Conservation (phyloP, 2,797 vertebrate genomes). For the Avahi laniger region DNA sequence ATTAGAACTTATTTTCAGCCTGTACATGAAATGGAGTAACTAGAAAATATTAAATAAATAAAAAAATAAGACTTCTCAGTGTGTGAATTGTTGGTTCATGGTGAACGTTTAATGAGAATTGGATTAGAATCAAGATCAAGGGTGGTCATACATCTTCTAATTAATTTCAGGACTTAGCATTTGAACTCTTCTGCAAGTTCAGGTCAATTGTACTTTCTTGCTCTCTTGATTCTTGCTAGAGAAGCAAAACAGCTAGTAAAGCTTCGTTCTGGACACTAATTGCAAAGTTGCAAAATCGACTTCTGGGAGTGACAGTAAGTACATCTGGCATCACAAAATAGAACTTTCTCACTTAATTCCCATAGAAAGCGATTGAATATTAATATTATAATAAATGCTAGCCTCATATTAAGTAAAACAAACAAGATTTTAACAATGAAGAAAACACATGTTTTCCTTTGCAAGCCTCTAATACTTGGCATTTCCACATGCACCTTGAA, state of each 20-base stretch:
- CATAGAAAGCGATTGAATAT: not conserved
- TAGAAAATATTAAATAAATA: not conserved
- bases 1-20: constrained; percentile 36
- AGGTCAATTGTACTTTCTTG: constrained; percentile 57
- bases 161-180: constrained; percentile 70
- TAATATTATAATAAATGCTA: constrained; percentile 19
- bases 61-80: not conserved
- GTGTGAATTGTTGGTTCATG: constrained; percentile 38
- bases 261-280: constrained; percentile 30
- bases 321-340: not conserved
- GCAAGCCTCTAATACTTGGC: not conserved
- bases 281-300: constrained; percentile 13
- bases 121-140: constrained; percentile 69
- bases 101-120: constrained; percentile 65
- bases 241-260: constrained; percentile 42
- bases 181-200: constrained; percentile 61
- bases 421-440: not conserved
- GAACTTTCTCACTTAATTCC: not conserved
- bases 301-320: not conserved
- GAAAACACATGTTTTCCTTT: not conserved
- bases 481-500: not conserved
- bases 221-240: constrained; percentile 26
- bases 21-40: not conserved
- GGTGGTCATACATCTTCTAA: constrained; percentile 61
- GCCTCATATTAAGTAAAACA: not conserved